Evolutionary conservation across 2,888 invertebrate species (phyloP), one percentile per base, ranked within the genome.

Genomic region (Limenitis camilla): DNA sequence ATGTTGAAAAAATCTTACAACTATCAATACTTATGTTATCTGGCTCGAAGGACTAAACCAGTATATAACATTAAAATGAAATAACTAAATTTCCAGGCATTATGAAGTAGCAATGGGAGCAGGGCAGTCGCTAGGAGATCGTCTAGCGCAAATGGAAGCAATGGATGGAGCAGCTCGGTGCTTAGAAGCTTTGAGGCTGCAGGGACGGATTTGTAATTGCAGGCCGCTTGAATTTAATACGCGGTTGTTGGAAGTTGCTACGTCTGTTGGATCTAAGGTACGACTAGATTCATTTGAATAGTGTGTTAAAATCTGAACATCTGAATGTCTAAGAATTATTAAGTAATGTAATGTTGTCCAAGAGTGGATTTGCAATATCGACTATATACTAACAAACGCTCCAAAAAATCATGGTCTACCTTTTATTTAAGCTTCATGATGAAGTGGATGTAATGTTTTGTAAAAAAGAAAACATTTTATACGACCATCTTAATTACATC

Each of bases 21-120:
- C 19, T 3, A 19, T 19, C 19, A 19, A 19, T 19, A 19, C 19
- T 19, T 19, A 19, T 19, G 19, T 19, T 3, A 19, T 19, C 4
- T 10, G 35, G 35, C 35, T 35, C 10, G 35, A 35, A 35, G 35
- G 35, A 35, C 9, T 6, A 35, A 3, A 19, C 19, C 19, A 3
- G 2, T 19, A 19, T 2, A 32, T 29, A 6, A 10, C 35, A 29
- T 6, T 29, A 8, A 10, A 38, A 45, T n/a, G 0, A 1, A 6
- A 9, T 11, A 6, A 7, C 32, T n/a, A n/a, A 33, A 43, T 33
- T 33, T n/a, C 31, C 75, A 91, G 94, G 49, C 94, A 95, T 69
- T 96, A 96, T 70, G 95, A 95, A 76, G 92, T 93, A 63, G 94
- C 95, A 0, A 95, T 95, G 94, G 94, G 94, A 0, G 94, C 94